Conservation (phyloP, 1,140 invertebrate genomes). For the Rhizoglyphus robini region DNA sequence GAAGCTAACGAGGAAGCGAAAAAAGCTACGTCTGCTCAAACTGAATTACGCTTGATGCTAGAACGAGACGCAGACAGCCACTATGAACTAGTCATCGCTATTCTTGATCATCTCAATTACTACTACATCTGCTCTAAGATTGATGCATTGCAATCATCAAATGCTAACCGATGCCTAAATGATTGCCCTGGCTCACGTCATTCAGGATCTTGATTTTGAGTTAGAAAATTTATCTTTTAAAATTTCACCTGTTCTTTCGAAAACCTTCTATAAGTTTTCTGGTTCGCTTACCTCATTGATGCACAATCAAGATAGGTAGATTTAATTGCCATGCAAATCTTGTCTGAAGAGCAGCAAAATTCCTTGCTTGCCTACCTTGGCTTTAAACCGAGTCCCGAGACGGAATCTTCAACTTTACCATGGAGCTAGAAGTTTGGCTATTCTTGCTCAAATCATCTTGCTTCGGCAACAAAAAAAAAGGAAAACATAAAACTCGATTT, state of each 20-base stretch:
- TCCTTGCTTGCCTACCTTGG: slow-evolving; percentile 56
- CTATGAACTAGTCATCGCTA: slow-evolving; percentile 43
- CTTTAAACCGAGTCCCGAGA: slow-evolving; percentile 47
- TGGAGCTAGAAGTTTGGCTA: slow-evolving; percentile 65
- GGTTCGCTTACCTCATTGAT: slow-evolving; percentile 55
- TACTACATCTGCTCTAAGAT: slow-evolving; percentile 51
- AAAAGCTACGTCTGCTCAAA: background rate
- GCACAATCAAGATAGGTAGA: too few relatives aligned
- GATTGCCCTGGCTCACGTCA: slow-evolving; percentile 61
- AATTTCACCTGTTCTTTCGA: slow-evolving; percentile 44
- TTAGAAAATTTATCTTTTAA: slow-evolving; percentile 48
- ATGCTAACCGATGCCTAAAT: slow-evolving; percentile 60
- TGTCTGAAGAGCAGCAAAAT: slow-evolving; percentile 47
- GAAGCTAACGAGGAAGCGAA: background rate
- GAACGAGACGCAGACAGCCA: slow-evolving; percentile 70
- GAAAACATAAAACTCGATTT: slow-evolving; percentile 30
- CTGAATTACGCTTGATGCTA: background rate
- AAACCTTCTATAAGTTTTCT: slow-evolving; percentile 62
- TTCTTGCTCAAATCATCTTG: slow-evolving; percentile 52
- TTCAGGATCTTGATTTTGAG: slow-evolving; percentile 70
- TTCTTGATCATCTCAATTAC: slow-evolving; percentile 56
- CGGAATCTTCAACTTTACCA: slow-evolving; percentile 48
- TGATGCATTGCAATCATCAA: slow-evolving; percentile 41
- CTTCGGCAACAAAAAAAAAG: slow-evolving; percentile 63
- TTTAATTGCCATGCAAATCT: slow-evolving; percentile 52